Conservation (phyloP, 2,113 vertebrate genomes). For the Amazona vittata region DNA sequence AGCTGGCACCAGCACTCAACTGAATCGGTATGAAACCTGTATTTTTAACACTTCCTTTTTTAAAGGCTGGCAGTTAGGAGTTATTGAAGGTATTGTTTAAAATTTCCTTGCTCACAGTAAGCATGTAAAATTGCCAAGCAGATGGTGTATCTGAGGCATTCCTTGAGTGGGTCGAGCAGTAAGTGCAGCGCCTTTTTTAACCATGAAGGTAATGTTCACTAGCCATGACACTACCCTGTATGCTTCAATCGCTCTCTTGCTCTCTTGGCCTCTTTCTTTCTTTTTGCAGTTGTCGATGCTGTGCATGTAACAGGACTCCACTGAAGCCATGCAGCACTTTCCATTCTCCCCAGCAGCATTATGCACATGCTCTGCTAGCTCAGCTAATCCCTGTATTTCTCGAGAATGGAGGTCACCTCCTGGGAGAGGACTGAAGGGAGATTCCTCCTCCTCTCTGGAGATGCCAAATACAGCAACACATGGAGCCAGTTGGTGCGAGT, state of each 20-base stretch:
- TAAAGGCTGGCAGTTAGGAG: not conserved
- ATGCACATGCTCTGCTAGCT: not conserved
- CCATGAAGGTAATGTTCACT: not conserved
- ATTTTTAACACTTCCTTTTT: not conserved
- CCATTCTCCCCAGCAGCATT: not conserved
- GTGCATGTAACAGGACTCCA: not conserved
- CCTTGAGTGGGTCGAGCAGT: not conserved
- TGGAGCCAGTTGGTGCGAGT: not conserved
- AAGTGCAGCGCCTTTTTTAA: not conserved
- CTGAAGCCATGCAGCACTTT: not conserved
- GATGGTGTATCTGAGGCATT: not conserved
- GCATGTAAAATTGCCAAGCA: not conserved
- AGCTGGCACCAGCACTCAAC: not conserved
- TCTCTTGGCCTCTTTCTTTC: not conserved
- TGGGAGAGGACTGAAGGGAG: not conserved
- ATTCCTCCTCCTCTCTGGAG: not conserved
- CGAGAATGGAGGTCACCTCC: conserved; percentile 31
- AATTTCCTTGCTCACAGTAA: not conserved
- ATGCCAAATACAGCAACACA: conserved; percentile 22
- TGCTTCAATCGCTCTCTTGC: not conserved
- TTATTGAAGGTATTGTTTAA: not conserved
- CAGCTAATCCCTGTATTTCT: conserved; percentile 38
- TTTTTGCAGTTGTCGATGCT: not conserved
- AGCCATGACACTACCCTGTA: rapidly evolving
- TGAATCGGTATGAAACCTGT: not conserved